phyloP scores from a whole-genome alignment of 1,140 invertebrate genomes.

The Aradophagus sp. region DNA sequence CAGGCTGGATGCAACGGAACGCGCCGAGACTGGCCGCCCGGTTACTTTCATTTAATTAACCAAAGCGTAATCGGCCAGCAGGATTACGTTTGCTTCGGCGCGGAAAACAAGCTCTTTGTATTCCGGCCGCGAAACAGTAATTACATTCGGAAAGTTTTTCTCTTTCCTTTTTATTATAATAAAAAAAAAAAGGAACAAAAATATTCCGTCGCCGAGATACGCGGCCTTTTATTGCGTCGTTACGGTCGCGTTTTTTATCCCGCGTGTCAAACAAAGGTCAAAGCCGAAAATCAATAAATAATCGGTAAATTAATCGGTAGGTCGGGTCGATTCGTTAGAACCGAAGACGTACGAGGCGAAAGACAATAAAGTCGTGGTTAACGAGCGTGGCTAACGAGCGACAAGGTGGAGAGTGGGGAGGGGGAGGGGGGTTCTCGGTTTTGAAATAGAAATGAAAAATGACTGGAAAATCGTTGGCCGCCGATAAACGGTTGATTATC shows the following conservation, averaged over 20 bases:
- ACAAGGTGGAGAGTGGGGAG: too few species aligned
- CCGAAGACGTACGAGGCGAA: too few species aligned
- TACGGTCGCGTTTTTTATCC: not conserved
- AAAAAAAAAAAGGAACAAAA: slow-evolving; percentile 2
- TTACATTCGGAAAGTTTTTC: slow-evolving; percentile 14
- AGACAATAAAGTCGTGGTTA: too few species aligned
- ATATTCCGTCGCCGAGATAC: too few species aligned
- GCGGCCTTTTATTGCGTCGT: too few species aligned
- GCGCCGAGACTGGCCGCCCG: too few species aligned
- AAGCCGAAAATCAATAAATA: not conserved
- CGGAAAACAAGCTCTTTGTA: slow-evolving; percentile 15
- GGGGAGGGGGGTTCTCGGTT: slow-evolving; percentile 3
- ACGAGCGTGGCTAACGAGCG: too few species aligned
- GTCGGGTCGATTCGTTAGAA: not conserved
- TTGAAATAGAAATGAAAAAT: slow-evolving; percentile 37
- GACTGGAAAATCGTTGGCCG: too few species aligned
- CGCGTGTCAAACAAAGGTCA: too few species aligned
- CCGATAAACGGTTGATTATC: slow-evolving; percentile 36
- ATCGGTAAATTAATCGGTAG: not conserved
- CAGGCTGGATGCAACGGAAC: too few species aligned
- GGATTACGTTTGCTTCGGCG: slow-evolving; percentile 8
- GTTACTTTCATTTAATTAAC: too few species aligned
- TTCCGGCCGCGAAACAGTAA: slow-evolving; percentile 27
- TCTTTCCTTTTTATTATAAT: slow-evolving; percentile 3
- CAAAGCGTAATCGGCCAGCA: slow-evolving; percentile 4